Evolutionary conservation across 1,140 invertebrate species (phyloP).

Genomic region (Drosophila micromelanica): DNA sequence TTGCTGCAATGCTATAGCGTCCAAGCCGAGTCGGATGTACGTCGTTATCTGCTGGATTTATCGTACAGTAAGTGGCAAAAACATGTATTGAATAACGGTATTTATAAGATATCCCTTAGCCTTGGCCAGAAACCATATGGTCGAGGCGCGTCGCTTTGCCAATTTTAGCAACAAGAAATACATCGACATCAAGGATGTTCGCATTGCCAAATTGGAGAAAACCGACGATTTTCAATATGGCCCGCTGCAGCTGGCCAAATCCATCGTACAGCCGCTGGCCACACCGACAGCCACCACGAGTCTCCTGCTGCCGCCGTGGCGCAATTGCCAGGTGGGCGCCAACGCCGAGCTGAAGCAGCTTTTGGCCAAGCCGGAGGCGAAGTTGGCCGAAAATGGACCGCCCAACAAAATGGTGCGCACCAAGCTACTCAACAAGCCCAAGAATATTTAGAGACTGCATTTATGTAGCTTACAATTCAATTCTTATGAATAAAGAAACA

Average conservation of each 20-base stretch:
- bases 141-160: constrained; percentile 26
- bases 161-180: constrained; percentile 11
- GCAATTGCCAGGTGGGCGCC: constrained; percentile 30
- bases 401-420: constrained; percentile 4
- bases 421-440: not conserved
- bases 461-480: not conserved
- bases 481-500: not conserved
- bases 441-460: not conserved
- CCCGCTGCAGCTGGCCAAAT: not conserved
- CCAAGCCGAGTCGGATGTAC: not conserved
- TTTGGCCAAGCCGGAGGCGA: not conserved
- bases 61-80: constrained; percentile 28
- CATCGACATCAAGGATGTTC: constrained; percentile 9
- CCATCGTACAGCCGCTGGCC: constrained; percentile 15
- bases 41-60: constrained; percentile 23
- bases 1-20: not conserved
- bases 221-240: constrained; percentile 22
- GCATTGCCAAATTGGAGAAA: constrained; percentile 13
- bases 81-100: too few species aligned
- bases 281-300: constrained; percentile 3
- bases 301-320: constrained; percentile 32
- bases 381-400: not conserved
- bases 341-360: constrained; percentile 22
- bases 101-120: constrained; percentile 2
- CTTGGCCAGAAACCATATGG: constrained; percentile 14